Evolutionary conservation across 2,888 invertebrate genomes (phyloP).

Genomic region (Drosophila nr. medialis): DNA sequence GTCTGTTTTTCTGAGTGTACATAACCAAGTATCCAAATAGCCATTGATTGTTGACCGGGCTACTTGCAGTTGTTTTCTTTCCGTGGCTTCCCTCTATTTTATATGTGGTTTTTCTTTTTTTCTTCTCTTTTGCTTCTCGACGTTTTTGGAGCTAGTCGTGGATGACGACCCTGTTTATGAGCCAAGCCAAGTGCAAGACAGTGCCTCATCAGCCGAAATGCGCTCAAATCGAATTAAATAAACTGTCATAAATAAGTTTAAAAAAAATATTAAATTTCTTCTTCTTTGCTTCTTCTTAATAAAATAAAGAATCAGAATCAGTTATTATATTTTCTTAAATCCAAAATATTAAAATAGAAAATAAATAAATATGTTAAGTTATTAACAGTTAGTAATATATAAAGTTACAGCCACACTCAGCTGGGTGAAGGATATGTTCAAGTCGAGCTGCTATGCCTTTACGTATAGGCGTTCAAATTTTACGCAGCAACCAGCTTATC

Average conservation of each 20-base stretch:
- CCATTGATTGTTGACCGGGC: constrained; percentile 40
- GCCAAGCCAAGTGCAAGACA: constrained; percentile 33
- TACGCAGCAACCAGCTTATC: background rate
- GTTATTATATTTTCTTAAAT: background rate
- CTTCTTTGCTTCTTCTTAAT: background rate
- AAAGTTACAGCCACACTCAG: background rate
- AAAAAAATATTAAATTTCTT: background rate
- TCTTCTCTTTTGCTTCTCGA: background rate
- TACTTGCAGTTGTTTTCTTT: constrained; percentile 30
- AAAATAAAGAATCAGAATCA: background rate
- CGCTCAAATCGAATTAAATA: constrained; percentile 33
- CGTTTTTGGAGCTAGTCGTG: constrained; percentile 1
- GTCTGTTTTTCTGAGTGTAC: background rate
- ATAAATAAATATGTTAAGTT: background rate
- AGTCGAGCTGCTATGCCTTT: background rate
- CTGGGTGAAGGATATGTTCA: background rate
- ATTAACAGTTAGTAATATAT: too few species aligned
- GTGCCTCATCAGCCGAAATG: constrained; percentile 33
- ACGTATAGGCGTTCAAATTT: background rate
- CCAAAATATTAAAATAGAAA: background rate
- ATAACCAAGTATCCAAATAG: background rate
- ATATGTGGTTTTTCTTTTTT: background rate
- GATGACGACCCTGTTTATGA: constrained; percentile 27
- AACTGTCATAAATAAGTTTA: background rate
- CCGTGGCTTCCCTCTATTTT: background rate